Evolutionary conservation across 2,888 invertebrate genomes (phyloP), one percentile per base, ranked within the genome.

Genomic region (Drosophila helvetica): DNA sequence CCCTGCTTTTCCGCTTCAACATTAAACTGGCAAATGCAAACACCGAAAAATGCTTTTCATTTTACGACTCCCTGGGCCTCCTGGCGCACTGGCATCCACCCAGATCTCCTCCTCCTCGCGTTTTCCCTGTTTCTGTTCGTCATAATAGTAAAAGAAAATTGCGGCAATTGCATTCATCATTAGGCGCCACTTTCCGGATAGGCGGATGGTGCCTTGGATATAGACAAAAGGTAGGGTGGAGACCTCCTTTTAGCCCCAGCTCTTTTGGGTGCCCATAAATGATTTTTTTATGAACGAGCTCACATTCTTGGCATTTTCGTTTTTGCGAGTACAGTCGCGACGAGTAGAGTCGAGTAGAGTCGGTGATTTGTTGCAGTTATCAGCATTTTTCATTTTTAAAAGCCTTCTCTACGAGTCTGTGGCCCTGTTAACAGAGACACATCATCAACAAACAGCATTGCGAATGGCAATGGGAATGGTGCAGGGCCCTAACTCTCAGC

Each of bases 111-210:
- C 52, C 51, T 43, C 15, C n/a, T 8, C 7, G 38, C 42, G 45
- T 55, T 64, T 74, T 48, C 57, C 22, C 61, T 46, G 55, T 51
- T 54, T 46, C 59, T 60, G 51, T 59, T 51, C 66, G 58, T 67
- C 75, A 77, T 83, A 81, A 78, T 78, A 87, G 74, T 77, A 76
- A 87, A 88, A 80, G 84, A 75, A 88, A 88, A 88, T 84, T 82
- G 87, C 77, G 56, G 84, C 80, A 86, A 86, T 88, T 87, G 84
- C 80, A 75, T 78, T 77, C 80, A 86, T 79, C 80, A 82, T 87
- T 81, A 78, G 78, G 51, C 57, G 70, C 70, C 66, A 62, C 61
- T 78, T 72, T 74, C 33, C 33, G 64, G 64, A 46, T 48, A 57
- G 62, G 64, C 63, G 71, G 38, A 38, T 38, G 38, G 38, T 38